Conservation (phyloP, 2,888 invertebrate species). For the Tolmerus cingulatus region DNA sequence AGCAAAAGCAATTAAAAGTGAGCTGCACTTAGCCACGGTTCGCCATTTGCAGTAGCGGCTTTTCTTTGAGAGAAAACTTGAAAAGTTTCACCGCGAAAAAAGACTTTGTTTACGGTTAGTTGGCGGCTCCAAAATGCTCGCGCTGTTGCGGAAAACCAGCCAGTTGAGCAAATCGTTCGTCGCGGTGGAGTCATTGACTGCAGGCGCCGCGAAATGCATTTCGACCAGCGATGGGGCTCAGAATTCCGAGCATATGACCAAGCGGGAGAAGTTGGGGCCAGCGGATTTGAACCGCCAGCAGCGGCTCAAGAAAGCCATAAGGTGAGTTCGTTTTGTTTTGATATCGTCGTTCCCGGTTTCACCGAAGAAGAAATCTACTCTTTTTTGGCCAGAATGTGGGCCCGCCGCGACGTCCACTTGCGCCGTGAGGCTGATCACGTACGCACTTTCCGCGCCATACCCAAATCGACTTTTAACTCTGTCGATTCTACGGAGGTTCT, state of each 20-base stretch:
- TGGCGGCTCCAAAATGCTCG: neutral
- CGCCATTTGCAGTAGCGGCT: neutral
- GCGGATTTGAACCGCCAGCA: conserved; percentile 57
- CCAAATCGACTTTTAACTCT: neutral
- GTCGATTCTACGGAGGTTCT: neutral
- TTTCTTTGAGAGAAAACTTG: neutral
- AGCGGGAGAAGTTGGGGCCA: conserved; percentile 56
- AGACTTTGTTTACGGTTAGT: neutral
- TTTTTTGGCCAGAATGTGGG: neutral
- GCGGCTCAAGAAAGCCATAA: conserved; percentile 56
- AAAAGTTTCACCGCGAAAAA: neutral
- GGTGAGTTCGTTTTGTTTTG: conserved; percentile 51
- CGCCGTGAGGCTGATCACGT: neutral
- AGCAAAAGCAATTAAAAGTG: neutral
- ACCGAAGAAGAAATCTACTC: neutral
- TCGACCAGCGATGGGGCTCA: conserved; percentile 57
- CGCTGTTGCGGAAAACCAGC: neutral
- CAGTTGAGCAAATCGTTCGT: neutral
- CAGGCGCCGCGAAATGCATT: conserved; percentile 49
- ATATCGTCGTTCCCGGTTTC: neutral
- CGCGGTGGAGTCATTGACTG: neutral
- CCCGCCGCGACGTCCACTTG: neutral
- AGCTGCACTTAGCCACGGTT: neutral
- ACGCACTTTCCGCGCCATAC: neutral
- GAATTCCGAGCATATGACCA: conserved; percentile 54